Conservation (phyloP, 2,113 vertebrate genomes). For the Lampris megalopsis region DNA sequence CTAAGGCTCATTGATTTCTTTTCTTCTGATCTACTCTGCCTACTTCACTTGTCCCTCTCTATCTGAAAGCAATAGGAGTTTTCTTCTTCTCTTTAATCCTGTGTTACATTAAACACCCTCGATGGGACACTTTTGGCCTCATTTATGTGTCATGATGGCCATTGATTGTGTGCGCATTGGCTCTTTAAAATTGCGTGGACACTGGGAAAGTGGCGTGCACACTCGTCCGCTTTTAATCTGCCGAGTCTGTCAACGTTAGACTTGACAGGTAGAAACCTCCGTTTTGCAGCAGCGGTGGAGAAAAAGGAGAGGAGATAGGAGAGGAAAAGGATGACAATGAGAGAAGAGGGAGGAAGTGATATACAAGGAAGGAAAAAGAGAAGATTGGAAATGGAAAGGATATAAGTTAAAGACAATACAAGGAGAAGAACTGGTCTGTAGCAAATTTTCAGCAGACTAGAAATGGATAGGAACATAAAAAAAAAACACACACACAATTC, state of each 20-base stretch:
- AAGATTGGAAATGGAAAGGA: no score
- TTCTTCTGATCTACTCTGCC: no score
- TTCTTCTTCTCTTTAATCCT: neutral
- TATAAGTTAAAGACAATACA: no score
- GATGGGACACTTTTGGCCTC: neutral
- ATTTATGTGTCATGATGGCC: conserved; percentile 12
- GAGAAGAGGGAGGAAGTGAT: neutral
- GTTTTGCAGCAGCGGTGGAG: neutral
- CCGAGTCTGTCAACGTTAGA: neutral
- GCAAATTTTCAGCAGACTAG: no score
- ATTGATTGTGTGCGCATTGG: neutral
- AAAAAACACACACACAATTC: no score
- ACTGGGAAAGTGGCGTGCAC: neutral
- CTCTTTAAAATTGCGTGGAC: neutral
- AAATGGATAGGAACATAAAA: neutral
- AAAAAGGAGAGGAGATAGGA: neutral
- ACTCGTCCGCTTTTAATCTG: neutral
- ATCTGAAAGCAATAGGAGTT: no score
- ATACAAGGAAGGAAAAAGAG: neutral
- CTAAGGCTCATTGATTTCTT: neutral
- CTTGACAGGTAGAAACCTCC: neutral
- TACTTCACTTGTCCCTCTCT: no score
- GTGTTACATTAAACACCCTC: neutral
- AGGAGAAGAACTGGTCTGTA: neutral
- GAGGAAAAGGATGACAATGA: neutral